These are phyloP conservation scores for Eledona agricola DNA, from an alignment of 2,888 invertebrate species.

Conservation along the genomic window DNA sequence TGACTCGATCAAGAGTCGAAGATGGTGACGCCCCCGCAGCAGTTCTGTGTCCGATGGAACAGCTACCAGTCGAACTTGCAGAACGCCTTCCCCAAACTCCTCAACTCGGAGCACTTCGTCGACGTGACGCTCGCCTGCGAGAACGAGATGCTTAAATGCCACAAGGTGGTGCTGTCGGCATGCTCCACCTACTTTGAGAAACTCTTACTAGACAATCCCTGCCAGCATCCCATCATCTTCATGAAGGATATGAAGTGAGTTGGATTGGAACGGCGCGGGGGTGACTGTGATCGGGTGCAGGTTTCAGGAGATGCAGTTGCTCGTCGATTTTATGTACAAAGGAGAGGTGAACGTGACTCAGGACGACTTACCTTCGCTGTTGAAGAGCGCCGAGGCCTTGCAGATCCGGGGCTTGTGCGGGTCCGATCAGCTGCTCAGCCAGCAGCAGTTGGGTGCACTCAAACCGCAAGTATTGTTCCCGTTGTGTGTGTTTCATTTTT, in stretches of 20 bases:
- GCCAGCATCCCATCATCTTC: slow-evolving; percentile 85
- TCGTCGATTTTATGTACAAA: slow-evolving; percentile 91
- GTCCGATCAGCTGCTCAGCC: slow-evolving; percentile 60
- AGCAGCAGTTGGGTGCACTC: slow-evolving; percentile 57
- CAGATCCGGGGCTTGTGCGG: slow-evolving; percentile 78
- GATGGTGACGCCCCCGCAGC: slow-evolving; percentile 64
- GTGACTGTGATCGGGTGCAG: too few species aligned
- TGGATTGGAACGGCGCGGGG: slow-evolving; percentile 2
- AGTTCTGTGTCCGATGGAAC: slow-evolving; percentile 84
- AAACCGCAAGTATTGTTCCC: slow-evolving; percentile 46
- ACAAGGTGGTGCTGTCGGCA: slow-evolving; percentile 85
- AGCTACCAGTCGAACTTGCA: slow-evolving; percentile 83
- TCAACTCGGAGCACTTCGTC: slow-evolving; percentile 83
- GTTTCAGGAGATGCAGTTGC: slow-evolving; percentile 84
- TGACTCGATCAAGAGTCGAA: slow-evolving; percentile 9
- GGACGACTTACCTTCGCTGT: slow-evolving; percentile 81
- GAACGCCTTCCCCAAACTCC: slow-evolving; percentile 77
- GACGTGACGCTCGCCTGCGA: slow-evolving; percentile 91
- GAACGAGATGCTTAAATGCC: slow-evolving; percentile 84
- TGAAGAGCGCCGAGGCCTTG: slow-evolving; percentile 84
- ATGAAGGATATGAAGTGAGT: slow-evolving; percentile 81
- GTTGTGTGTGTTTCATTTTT: not conserved
- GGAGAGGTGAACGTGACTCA: slow-evolving; percentile 89
- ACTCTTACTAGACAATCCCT: slow-evolving; percentile 82
- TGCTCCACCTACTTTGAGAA: slow-evolving; percentile 87